Evolutionary conservation across 2,113 vertebrate genomes (phyloP).

Genomic region (Saccopteryx bilineata): DNA sequence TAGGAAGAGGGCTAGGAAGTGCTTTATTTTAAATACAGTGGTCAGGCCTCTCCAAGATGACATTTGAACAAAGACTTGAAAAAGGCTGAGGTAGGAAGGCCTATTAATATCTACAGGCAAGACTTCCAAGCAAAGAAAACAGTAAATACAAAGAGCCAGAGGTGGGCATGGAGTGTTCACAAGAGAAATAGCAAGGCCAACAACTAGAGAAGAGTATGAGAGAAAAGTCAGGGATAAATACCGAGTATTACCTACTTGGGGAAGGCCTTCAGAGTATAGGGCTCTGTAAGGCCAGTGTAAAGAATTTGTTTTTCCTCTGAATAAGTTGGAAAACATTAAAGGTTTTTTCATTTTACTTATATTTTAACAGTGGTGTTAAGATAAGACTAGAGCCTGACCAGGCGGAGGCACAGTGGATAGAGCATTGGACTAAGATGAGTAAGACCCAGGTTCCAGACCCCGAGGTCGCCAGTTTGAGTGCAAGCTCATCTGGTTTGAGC

Average conservation of each 20-base stretch:
- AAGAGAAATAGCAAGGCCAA: background rate
- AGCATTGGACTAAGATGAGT: too few relatives aligned
- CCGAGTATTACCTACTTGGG: background rate
- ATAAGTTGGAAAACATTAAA: constrained; percentile 39
- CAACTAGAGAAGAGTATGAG: background rate
- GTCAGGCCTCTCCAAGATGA: constrained; percentile 15
- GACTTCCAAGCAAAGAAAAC: constrained; percentile 47
- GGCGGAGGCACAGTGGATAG: too few relatives aligned
- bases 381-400: background rate
- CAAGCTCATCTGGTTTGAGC: too few relatives aligned
- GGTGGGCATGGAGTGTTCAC: background rate
- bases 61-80: constrained; percentile 53
- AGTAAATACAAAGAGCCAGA: constrained; percentile 34
- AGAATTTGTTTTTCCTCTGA: constrained; percentile 18
- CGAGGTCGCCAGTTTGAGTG: too few relatives aligned
- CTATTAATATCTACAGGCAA: background rate
- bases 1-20: background rate
- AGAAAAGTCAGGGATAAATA: background rate
- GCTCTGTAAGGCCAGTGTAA: background rate
- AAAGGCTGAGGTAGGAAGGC: background rate
- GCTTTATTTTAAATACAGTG: constrained; percentile 1
- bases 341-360: constrained; percentile 41
- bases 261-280: background rate
- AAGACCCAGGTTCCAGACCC: too few relatives aligned
- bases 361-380: constrained; percentile 34